Percentiles rank a stretch among this genome's conserved stretches.
Conservation (phyloP, 2,113 vertebrate species). For the Aviceda subcristata region DNA sequence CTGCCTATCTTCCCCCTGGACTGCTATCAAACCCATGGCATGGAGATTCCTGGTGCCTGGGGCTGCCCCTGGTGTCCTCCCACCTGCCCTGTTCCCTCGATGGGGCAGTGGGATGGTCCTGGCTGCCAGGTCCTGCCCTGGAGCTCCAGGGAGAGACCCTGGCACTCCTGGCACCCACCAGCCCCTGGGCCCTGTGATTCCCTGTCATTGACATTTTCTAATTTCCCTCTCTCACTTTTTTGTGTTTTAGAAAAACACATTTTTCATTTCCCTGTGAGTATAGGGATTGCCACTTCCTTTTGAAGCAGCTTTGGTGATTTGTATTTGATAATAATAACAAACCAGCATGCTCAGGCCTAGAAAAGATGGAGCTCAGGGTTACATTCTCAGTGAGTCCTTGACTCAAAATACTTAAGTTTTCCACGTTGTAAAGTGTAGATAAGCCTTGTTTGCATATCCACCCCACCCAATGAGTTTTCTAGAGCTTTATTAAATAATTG, state of each 20-base stretch:
- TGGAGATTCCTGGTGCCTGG: accelerated
- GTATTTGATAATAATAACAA: background rate
- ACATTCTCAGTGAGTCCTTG: background rate
- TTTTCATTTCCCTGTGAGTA: background rate
- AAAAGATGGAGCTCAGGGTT: background rate
- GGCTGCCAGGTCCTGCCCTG: background rate
- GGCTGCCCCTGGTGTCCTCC: accelerated
- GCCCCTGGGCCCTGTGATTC: accelerated
- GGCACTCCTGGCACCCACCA: background rate
- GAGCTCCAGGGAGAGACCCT: accelerated
- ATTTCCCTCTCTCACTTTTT: background rate
- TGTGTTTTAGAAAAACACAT: background rate
- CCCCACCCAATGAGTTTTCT: background rate
- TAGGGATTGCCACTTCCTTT: background rate
- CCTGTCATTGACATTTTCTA: background rate
- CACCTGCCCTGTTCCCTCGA: background rate
- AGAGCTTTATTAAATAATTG: background rate
- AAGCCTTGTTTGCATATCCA: background rate
- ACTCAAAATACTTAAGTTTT: background rate
- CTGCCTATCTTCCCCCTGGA: background rate
- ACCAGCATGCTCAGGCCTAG: background rate
- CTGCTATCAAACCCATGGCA: background rate
- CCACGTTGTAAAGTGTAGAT: background rate
- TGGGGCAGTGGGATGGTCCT: background rate
- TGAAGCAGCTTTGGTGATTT: background rate